A percentile compares a stretch with the other conserved stretches of the same genome.
Conservation (phyloP, 2,113 vertebrate genomes). For the Oreochromis aureus region DNA sequence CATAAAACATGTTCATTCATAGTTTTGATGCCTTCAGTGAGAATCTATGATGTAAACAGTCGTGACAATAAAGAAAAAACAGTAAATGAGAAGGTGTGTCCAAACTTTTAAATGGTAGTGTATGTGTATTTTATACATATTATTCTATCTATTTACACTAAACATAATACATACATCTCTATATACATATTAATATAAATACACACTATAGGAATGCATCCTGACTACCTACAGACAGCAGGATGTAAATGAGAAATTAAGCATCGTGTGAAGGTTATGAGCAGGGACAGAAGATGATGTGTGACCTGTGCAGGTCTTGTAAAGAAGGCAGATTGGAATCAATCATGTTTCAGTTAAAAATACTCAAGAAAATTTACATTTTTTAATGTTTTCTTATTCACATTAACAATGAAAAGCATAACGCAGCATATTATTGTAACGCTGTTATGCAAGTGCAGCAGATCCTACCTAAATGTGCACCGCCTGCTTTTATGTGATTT, state of each 20-base stretch:
- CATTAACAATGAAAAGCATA: neutral
- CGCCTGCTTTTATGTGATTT: neutral
- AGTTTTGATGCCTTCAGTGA: neutral
- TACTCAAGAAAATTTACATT: neutral
- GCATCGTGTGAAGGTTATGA: neutral
- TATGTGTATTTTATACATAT: neutral
- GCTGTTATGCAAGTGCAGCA: neutral
- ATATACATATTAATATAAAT: neutral
- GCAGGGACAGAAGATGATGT: neutral
- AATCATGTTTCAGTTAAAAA: neutral
- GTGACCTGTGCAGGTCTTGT: neutral
- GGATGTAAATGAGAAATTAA: neutral
- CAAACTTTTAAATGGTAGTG: neutral
- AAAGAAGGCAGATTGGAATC: neutral
- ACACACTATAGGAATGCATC: neutral
- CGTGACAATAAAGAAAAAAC: neutral
- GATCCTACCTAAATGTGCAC: neutral
- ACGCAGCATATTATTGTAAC: neutral
- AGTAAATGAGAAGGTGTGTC: neutral
- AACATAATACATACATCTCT: neutral
- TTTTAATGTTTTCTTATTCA: neutral
- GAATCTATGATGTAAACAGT: neutral
- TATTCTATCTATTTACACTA: neutral
- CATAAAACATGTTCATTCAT: neutral
- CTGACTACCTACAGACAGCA: neutral